Base-by-base conservation (phyloP, 1,140 invertebrate species). In the Coenobita brevimanus region DNA sequence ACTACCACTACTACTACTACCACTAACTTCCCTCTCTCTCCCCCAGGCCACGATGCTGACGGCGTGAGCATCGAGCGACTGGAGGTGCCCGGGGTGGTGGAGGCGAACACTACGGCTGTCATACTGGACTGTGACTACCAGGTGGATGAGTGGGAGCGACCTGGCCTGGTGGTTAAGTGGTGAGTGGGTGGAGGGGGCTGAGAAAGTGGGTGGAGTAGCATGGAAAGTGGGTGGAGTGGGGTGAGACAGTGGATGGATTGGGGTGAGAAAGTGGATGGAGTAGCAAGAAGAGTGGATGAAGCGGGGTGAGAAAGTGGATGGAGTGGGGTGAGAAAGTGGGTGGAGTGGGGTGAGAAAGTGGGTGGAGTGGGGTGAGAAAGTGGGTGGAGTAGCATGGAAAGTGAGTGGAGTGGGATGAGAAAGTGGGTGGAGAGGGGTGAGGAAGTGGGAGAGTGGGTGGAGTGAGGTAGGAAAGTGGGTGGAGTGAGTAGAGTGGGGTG, bases 111-210 rank as follows among this genome's bases (percentile, higher is more conserved):
- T 4, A 41, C 82, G 21, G 50, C 50, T 0, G 82, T 85, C 2
- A 27, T 85, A 10, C 82, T 85, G 0, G 82, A 85, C 82, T 85
- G 82, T 46, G 73, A 85, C 50, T 85, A 76, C 54, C 71, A 76
- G 13, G 82, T 85, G 27, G 36, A 76, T 30, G 82, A 85, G 57
- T 85, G 82, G 82, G 82, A 76, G 54, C 50, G 82, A 2, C 33
- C 50, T 0, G 82, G 82, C n/a, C 82, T 85, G 15, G 82, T 85
- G 1, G 38, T 85, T 15, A 85, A 85, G 8, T 8, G 50, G 50
- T 10, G 50, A 54, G 21, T 21, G 50, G 50, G 21, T 10, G 21
- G 50, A 10, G 8, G 8, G 21, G 21, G 21, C n/a, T 54, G 50
- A 54, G 50, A 54, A 10, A 54, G 21, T 21, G 21, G 50, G 50